Base-by-base conservation (phyloP, 2,888 invertebrate genomes). In the Tachina lurida region DNA sequence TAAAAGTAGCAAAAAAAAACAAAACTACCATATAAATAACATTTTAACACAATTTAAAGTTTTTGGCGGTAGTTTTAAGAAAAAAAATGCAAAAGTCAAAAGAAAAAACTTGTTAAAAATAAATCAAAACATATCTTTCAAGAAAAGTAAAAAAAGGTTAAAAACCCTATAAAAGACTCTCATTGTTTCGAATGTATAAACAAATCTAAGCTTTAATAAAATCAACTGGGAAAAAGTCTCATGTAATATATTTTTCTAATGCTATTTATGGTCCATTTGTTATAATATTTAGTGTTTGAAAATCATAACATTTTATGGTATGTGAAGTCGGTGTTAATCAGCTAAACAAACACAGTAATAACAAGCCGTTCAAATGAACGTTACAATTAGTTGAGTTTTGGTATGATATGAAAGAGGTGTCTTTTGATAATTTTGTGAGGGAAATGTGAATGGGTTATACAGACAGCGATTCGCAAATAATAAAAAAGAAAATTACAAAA, bases 221-320 rank as follows among this genome's bases (percentile, higher is more conserved):
- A 56, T 3, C 15, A 22, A 0, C 4, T 39, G 52, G 13, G 52
- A 86, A 45, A 67, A 82, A 58, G 31, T 54, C 52, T 43, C 71
- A 77, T 75, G 52, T 70, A 70, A 39, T 60, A 22, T 17, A 17
- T 45, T 41, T 63, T 15, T n/a, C n/a, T 65, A 39, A 47, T 31
- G 19, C 67, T 88, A 88, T 91, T 91, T 90, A 90, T 91, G 89
- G 89, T 90, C 90, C 90, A 91, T 90, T 91, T 91, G 89, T 84
- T 88, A 86, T 86, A 81, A 88, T 79, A 86, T 79, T 87, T 60
- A 81, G 65, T 73, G 41, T 79, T 79, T 62, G 52, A 79, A 83
- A 76, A 73, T 86, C 79, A 86, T 83, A 86, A 80, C 70, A 67
- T n/a, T 9, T 19, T 58, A 60, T 65, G 54, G 62, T 60, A 22